Percentiles rank a stretch among this genome's conserved stretches.
Evolutionary conservation across 2,888 invertebrate species (phyloP).

Genomic region (Agelastica alni): DNA sequence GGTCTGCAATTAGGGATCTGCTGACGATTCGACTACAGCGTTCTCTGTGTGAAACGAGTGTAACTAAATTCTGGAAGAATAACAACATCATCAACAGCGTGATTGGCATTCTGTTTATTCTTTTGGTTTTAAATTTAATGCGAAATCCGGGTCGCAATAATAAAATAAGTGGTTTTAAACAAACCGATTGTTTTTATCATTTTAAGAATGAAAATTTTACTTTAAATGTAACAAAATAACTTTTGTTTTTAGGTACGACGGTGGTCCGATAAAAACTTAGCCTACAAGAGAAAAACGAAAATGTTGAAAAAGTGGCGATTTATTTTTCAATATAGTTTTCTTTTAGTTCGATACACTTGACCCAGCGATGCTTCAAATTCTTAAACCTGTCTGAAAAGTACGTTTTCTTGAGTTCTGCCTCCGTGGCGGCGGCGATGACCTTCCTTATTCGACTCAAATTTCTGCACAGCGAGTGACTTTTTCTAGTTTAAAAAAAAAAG

Average conservation of each 20-base stretch:
- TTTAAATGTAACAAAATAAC: no score
- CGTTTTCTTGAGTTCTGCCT: no score
- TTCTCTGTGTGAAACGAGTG: conserved; percentile 33
- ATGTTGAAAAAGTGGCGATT: neutral
- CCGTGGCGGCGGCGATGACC: neutral
- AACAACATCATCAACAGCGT: conserved; percentile 27
- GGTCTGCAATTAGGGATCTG: conserved; percentile 42
- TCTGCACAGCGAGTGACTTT: neutral
- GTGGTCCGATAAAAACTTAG: no score
- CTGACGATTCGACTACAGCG: conserved; percentile 30
- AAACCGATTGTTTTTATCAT: no score
- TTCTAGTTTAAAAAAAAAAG: neutral
- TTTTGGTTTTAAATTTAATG: no score
- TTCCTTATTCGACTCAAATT: no score
- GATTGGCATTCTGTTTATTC: neutral
- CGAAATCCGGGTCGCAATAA: no score
- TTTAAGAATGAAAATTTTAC: no score
- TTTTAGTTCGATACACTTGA: neutral
- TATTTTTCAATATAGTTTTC: neutral
- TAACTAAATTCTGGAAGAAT: conserved; percentile 31
- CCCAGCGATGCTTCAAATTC: neutral
- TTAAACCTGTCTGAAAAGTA: neutral
- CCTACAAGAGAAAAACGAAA: no score
- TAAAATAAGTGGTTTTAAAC: no score
- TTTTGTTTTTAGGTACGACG: no score